Conservation (phyloP, 2,113 vertebrate species). For the Baryphthengus martii region DNA sequence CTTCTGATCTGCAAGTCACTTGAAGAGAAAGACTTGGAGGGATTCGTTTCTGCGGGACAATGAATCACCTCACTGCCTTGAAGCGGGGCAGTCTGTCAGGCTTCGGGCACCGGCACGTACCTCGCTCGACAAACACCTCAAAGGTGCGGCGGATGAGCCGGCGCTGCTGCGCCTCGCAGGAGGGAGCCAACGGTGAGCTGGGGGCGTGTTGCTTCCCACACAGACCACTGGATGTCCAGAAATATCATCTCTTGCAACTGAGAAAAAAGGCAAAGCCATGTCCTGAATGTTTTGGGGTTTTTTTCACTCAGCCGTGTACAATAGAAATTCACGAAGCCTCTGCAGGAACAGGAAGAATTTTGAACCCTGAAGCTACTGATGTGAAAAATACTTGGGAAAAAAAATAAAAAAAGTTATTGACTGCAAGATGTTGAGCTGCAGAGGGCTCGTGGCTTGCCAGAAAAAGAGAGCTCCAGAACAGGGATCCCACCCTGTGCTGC, state of each 20-base stretch:
- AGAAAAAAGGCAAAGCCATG: background rate
- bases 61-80: background rate
- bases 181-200: background rate
- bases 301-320: background rate
- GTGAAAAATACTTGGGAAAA: background rate
- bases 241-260: background rate
- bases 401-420: background rate
- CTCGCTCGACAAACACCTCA: accelerated
- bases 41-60: background rate
- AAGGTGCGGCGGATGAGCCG: background rate
- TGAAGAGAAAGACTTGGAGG: background rate
- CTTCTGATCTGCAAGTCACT: background rate
- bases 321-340: background rate
- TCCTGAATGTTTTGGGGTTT: background rate
- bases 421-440: background rate
- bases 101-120: background rate
- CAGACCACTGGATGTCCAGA: background rate
- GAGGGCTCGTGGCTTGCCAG: background rate
- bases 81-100: background rate
- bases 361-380: background rate
- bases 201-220: background rate
- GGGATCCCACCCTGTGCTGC: no score
- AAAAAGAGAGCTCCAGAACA: background rate
- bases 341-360: background rate
- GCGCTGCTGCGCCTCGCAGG: background rate